Evolutionary conservation across 1,140 invertebrate species (phyloP), one percentile per base, ranked within the genome.

Genomic region (Semibalanus balanoides): DNA sequence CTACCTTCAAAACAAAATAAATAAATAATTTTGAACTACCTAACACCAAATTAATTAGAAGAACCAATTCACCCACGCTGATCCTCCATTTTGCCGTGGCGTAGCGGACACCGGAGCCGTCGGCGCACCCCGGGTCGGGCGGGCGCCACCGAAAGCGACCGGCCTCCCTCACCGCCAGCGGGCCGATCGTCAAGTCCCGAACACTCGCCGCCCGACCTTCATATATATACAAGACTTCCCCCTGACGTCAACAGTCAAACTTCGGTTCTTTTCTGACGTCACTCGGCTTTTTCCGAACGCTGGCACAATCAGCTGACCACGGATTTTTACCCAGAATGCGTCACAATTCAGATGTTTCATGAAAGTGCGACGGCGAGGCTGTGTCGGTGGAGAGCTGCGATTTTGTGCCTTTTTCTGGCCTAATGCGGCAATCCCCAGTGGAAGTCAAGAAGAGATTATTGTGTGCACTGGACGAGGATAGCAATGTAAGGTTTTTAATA

Each of bases 261-360:
- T 64, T 64, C 51, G 22, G 51, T 25, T 22, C 51, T 1, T 14
- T 25, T 64, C 1, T 64, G 51, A 64, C 51, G 51, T 64, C 51
- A 64, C 22, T 64, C 22, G 11, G 11, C 51, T 25, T 64, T 64
- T 64, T 25, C 51, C 51, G 51, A 64, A 22, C 51, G 51, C 11
- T 25, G 51, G 51, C 51, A 64, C 22, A 64, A 64, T 64, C 51
- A 64, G 51, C 51, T 64, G 51, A 64, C 51, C 51, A 64, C 51
- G 51, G 51, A 64, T 64, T 64, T 64, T 64, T 64, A 64, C 51
- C 51, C 51, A 64, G 51, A 64, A 64, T 64, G 51, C 51, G 51
- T 19, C 51, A 25, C 51, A 64, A 64, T 25, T 64, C 51, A 64
- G 51, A 64, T 64, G 51, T 64, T 19, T 64, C 51, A 64, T 64